These are phyloP conservation scores for Drosophila seguyi DNA, from an alignment of 1,140 invertebrate species.

Conservation along the genomic window DNA sequence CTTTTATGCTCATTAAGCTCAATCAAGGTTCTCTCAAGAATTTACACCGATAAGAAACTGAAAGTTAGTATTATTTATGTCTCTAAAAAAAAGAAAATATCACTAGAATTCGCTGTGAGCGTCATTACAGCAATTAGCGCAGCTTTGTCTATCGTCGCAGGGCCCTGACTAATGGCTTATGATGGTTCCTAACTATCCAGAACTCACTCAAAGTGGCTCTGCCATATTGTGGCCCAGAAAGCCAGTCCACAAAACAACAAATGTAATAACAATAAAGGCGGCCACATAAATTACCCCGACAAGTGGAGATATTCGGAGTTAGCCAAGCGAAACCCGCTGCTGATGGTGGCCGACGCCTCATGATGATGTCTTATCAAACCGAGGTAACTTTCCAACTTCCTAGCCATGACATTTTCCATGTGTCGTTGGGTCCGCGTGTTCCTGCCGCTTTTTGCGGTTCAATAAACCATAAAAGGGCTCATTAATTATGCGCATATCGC, in stretches of 20 bases:
- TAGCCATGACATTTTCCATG: constrained; percentile 65
- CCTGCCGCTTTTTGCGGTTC: constrained; percentile 71
- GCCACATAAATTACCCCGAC: constrained; percentile 75
- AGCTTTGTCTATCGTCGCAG: constrained; percentile 69
- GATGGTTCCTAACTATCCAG: constrained; percentile 41
- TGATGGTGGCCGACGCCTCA: constrained; percentile 21
- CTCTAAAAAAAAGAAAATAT: constrained; percentile 18
- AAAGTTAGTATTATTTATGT: constrained; percentile 76
- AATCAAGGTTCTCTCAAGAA: background rate
- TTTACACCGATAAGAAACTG: constrained; percentile 40
- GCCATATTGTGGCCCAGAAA: constrained; percentile 30
- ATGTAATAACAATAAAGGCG: constrained; percentile 79
- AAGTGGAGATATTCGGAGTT: constrained; percentile 68
- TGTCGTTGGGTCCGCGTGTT: constrained; percentile 30
- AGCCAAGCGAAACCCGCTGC: constrained; percentile 70
- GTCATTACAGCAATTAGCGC: constrained; percentile 67
- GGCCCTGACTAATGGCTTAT: constrained; percentile 66
- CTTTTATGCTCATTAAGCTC: background rate
- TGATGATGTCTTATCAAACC: constrained; percentile 60
- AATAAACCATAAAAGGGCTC: constrained; percentile 85
- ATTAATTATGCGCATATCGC: constrained; percentile 85
- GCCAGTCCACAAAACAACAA: constrained; percentile 27
- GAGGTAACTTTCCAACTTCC: constrained; percentile 50
- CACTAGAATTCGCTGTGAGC: constrained; percentile 34
- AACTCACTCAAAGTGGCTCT: constrained; percentile 10